phyloP scores from a whole-genome alignment of 2,113 vertebrate species.

The Caloenas nicobarica region DNA sequence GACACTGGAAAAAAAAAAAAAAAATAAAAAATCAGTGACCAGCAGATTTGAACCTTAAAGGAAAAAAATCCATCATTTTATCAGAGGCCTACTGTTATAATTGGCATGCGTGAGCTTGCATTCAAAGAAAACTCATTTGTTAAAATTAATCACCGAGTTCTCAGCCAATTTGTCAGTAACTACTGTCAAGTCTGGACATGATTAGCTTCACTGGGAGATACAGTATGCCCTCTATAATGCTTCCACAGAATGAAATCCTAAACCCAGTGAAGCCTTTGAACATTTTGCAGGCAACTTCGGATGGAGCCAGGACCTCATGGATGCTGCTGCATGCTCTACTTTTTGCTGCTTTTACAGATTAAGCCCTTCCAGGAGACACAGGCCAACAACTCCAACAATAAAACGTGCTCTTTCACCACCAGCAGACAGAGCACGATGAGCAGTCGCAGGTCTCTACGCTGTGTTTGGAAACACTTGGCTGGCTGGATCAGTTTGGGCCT shows the following conservation, averaged over 20 bases:
- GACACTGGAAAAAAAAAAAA: neutral
- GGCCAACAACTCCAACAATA: neutral
- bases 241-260: neutral
- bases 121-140: slow-evolving; percentile 22
- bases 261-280: neutral
- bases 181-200: neutral
- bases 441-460: fast-evolving
- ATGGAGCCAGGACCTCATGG: neutral
- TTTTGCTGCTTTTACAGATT: neutral
- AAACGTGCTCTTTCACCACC: neutral
- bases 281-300: neutral
- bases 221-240: neutral
- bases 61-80: neutral
- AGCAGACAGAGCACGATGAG: neutral
- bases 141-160: slow-evolving; percentile 42
- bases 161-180: slow-evolving; percentile 1
- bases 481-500: fast-evolving
- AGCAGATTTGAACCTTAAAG: neutral
- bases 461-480: neutral
- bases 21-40: neutral
- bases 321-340: neutral
- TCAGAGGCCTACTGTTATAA: neutral
- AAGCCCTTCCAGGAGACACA: neutral
- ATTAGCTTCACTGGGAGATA: neutral
- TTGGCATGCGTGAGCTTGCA: neutral